Evolutionary conservation across 2,888 invertebrate genomes (phyloP).

Genomic region (Campoplex nolae): DNA sequence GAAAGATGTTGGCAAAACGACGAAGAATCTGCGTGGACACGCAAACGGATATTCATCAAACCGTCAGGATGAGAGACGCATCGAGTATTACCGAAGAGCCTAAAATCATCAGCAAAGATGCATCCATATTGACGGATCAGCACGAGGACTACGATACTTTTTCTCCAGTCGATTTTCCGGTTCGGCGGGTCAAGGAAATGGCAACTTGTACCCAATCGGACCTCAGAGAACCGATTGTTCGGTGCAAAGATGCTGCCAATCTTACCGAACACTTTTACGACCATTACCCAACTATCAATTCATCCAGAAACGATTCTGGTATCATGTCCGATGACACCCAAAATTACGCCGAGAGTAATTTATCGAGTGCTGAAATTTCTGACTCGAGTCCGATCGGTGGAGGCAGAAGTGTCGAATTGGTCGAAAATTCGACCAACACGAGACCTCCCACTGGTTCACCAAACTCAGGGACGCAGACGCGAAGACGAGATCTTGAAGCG

Average conservation of each 20-base stretch:
- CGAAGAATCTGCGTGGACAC: constrained; percentile 80
- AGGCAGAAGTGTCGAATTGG: constrained; percentile 59
- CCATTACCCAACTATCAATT: constrained; percentile 71
- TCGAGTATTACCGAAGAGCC: constrained; percentile 76
- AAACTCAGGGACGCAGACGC: constrained; percentile 71
- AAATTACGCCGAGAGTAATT: constrained; percentile 75
- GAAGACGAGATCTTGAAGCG: constrained; percentile 54
- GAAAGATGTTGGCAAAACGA: constrained; percentile 81
- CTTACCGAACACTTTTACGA: constrained; percentile 76
- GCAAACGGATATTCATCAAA: constrained; percentile 78
- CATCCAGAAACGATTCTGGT: constrained; percentile 77
- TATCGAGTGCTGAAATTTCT: constrained; percentile 71
- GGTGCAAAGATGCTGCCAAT: constrained; percentile 76
- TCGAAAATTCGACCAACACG: constrained; percentile 78
- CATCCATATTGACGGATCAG: constrained; percentile 78
- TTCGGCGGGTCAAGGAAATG: constrained; percentile 79
- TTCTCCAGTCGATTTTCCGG: constrained; percentile 53
- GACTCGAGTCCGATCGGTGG: constrained; percentile 67
- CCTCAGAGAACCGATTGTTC: constrained; percentile 64
- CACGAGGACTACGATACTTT: constrained; percentile 72
- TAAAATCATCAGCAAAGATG: constrained; percentile 73
- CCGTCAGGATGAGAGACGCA: constrained; percentile 77
- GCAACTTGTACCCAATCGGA: constrained; percentile 78
- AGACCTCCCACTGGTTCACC: constrained; percentile 58
- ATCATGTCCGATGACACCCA: constrained; percentile 77